These are phyloP conservation scores for Arion vulgaris DNA, from an alignment of 1,140 invertebrate genomes.

Conservation along the genomic window DNA sequence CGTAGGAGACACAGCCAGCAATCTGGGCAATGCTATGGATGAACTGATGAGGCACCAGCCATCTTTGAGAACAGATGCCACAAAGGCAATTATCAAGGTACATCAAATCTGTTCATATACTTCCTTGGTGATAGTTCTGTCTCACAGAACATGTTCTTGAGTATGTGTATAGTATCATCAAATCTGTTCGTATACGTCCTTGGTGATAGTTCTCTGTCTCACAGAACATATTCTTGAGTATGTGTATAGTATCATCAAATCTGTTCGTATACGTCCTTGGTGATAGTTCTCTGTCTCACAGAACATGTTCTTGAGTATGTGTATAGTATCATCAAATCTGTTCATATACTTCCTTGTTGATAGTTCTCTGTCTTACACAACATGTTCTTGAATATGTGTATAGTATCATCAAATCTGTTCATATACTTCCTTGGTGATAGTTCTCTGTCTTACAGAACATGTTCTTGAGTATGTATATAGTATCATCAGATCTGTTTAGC, in stretches of 20 bases:
- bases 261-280: not conserved
- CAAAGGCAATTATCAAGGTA: constrained; percentile 85
- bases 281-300: not conserved
- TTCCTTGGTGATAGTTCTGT: not conserved
- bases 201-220: too few relatives aligned
- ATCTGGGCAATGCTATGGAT: constrained; percentile 93
- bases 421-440: not conserved
- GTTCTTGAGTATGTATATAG: not conserved
- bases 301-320: not conserved
- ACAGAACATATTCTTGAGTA: too few relatives aligned
- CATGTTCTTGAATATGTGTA: too few relatives aligned
- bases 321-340: too few relatives aligned
- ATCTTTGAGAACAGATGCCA: constrained; percentile 85
- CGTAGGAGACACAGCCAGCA: constrained; percentile 85
- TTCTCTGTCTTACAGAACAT: not conserved
- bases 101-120: not conserved
- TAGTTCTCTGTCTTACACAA: too few relatives aligned
- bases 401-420: not conserved
- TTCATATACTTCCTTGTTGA: too few relatives aligned
- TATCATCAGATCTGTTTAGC: too few relatives aligned
- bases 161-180: not conserved
- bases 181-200: too few relatives aligned
- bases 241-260: too few relatives aligned
- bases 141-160: not conserved
- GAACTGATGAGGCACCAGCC: constrained; percentile 94